Evolutionary conservation across 2,113 vertebrate species (phyloP), one percentile per base, ranked within the genome.

Genomic region (Dendropsophus ebraccatus): DNA sequence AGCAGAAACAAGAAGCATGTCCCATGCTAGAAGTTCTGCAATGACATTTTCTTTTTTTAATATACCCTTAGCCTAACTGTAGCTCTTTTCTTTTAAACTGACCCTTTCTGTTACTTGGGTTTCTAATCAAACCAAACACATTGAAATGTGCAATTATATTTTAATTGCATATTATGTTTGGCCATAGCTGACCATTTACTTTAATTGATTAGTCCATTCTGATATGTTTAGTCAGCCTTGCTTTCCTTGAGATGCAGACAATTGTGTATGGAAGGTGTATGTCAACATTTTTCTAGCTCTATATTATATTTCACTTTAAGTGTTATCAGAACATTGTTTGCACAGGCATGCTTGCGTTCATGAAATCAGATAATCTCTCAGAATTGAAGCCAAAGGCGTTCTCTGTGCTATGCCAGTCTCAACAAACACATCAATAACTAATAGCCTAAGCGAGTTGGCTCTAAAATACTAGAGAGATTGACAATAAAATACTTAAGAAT

Each of bases 271-370:
- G 23, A 84, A 84, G 58, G 45, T 35, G 82, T 37, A 65, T 65
- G 56, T 67, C 25, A 45, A 58, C 52, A 75, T 76, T 82, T 58
- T 62, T 17, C 14, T 23, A 30, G 1, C 54, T 58, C 83, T 67
- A 54, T 84, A 72, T 56, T 70, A 81, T 74, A 88, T 76, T 86
- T 62, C 56, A 84, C 60, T 70, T 75, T 65, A 74, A 56, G 77
- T 30, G 16, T 89, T 89, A 90, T 90, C 89, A 84, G 16, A 17
- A 70, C 47, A 75, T 65, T 85, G 83, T 89, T 89, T 90, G 82
- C 75, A 54, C 88, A 90, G 88, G 82, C 81, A 81, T 82, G 76
- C 58, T 32, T 28, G 52, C 73, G 73, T 81, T 86, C 67, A 87
- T 87, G 70, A 88, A 87, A 87, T 87, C 83, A 70, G 86, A 88